Evolutionary conservation across 1,140 invertebrate genomes (phyloP), one percentile per base, ranked within the genome.

Genomic region (Drosophila grimshawi): DNA sequence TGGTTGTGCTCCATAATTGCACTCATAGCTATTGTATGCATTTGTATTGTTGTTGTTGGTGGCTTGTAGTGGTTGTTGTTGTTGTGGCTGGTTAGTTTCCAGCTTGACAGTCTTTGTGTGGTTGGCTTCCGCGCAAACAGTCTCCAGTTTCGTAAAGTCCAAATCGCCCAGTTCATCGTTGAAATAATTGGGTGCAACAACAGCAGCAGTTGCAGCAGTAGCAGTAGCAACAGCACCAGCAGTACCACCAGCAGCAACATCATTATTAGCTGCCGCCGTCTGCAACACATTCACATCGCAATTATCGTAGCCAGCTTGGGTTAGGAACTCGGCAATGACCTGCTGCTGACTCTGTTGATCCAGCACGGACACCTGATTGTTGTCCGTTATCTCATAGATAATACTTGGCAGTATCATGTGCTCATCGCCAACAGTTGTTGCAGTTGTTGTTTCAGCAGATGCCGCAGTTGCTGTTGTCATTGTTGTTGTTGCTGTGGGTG

Each of bases 31-130:
- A 55, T 33, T 59, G 39, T 71, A 75, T n/a, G 49, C 48, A 30
- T 10, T 39, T 41, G 41, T 59, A 41, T 41, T 30, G 48, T 30
- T 57, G 11, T 61, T 81, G 52, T 45, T 72, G 67, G 60, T 67
- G 69, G 56, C 46, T 81, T 52, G 63, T 60, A 37, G 69, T 55
- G 55, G 55, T 66, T 51, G 69, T 60, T 39, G 68, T 65, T 35
- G 62, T 64, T 57, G 64, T 60, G 62, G 74, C 77, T 69, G 73
- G 60, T 49, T 19, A 19, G 19, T 61, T 61, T 89, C 85, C 80
- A 90, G 86, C 68, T 89, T 89, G 48, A 89, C 85, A 89, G 85
- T 90, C 85, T 89, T 89, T 69, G 76, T 80, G 52, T 73, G 69
- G 78, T 86, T 74, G 71, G 75, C 63, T 74, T 73, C 69, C 57